Base-by-base conservation (phyloP, 2,113 vertebrate genomes). In the Microcebus lehilahytsara region DNA sequence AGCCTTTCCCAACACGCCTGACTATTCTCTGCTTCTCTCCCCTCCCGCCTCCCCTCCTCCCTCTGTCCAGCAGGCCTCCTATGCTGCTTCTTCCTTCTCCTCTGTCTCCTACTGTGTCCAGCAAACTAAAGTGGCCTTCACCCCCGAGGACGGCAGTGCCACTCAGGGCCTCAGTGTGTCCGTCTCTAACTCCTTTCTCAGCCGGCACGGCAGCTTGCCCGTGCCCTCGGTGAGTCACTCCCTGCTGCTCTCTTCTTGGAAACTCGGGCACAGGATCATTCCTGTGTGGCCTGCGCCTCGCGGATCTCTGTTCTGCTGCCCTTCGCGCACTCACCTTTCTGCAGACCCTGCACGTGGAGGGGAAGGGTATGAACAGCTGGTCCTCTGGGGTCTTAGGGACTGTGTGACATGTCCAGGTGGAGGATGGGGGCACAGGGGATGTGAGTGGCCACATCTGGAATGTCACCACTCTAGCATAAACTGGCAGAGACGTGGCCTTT, bases 111-210 rank as follows among this genome's bases (percentile, higher is more conserved):
- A 98, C 99, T 99, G 99, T 98, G 99, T 99, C 99, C 99, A 99
- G 99, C 99, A 99, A 98, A 98, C 99, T 98, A 98, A 99, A 99
- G 99, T 99, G 98, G 98, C 99, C 97, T 99, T 99, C 99, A 98
- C 98, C 98, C 98, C 99, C 98, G 99, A 99, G 99, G 99, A 99
- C 99, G 97, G 97, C 98, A 98, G 98, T 99, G 98, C 99, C 98
- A 95, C 99, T 99, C 99, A 99, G 98, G 99, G 99, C 98, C 99
- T 99, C 99, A 99, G 99, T 99, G 99, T 99, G 98, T 99, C 99
- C 98, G 98, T 99, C 99, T 99, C 99, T 99, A 99, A 99, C 99
- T 99, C 99, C 99, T 99, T 99, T 99, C 99, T 99, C 98, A 99
- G 99, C 99, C 99, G 99, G 98, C 99, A 99, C 97, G 99, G 99